Base-by-base conservation (phyloP, 2,888 invertebrate genomes). In the Volucella inflata region DNA sequence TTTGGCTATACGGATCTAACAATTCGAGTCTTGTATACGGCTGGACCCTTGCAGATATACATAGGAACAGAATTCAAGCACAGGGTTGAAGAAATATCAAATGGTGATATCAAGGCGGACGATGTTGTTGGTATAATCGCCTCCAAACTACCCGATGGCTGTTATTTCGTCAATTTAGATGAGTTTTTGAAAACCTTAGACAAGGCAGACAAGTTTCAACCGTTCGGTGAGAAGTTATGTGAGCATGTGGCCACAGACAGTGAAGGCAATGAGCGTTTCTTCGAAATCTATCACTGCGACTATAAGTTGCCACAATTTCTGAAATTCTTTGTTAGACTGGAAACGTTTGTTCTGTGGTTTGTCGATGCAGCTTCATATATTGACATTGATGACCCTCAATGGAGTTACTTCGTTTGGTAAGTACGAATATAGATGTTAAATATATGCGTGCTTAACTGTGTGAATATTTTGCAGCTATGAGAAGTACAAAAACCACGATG, bases 351-450 rank as follows among this genome's bases (percentile, higher is more conserved):
- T 10, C 93, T 98, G 79, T 99, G 98, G 96, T 99, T 96, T 92
- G 97, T 99, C 88, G 99, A 99, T 93, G 98, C 97, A 12, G 98
- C 98, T 0, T 97, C 97, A 44, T 98, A 96, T 90, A 97, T 99
- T 88, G 98, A 99, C 92, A 94, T 95, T 3, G 96, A 97, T 91
- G 99, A 99, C 93, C 95, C 96, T 12, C 95, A 96, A 88, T 99
- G 99, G 99, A 94, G 95, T 74, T 97, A 96, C 90, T 97, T 97
- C 90, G 94, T 96, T 88, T 94, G 96, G 95, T 96, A 93, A 94
- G 95, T 93, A 21, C 10, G 0, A 46, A 38, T 46, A 2, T 9
- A 17, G 9, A 87, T 88, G 21, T 48, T 12, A 67, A 38, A 75
- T 77, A 57, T 76, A 14, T 30, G 46, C 55, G 30, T 30, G 9